Evolutionary conservation across 2,888 invertebrate species (phyloP), one percentile per base, ranked within the genome.

Genomic region (Lingula anatina): DNA sequence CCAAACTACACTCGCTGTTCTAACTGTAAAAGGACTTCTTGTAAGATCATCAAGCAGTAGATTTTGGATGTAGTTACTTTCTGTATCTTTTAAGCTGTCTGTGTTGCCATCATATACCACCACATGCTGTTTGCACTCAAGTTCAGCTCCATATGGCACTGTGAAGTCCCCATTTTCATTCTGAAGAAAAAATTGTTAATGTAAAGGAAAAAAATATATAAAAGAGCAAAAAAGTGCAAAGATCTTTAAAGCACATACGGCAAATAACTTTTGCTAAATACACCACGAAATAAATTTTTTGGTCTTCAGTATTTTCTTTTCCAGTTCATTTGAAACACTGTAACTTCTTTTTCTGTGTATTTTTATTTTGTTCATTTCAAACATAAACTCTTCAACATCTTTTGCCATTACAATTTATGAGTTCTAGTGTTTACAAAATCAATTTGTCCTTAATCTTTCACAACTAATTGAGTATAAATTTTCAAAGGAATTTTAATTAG

Each of bases 121-220:
- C 9, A 76, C 65, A 56, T 71, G 64, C 48, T 70, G 67, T 61
- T 73, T 73, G 53, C 75, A 75, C 53, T 77, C 75, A 42, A 77
- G 56, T 47, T 76, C 77, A 18, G 70, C 70, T 64, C 75, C 75
- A 61, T 75, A 73, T 5, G 74, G 74, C 2, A 73, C 62, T 46
- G 63, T 56, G 53, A 64, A 74, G 26, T 57, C 51, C 2, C 61
- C 64, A 23, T 65, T 51, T 47, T 65, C 64, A 60, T 66, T 63
- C 70, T 73, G 53, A 39, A 60, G 51, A 28, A 41, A 27, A 47
- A 36, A 39, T 31, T 31, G 15, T 12, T 31, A 31, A 9, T 15
- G 15, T 15, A 12, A 31, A 31, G 9, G 12, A 44, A 26, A 44
- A 3, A 5, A 38, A 28, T 20, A 21, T 40, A 15, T 25, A 3